Conservation (phyloP, 2,797 vertebrate genomes). For the Clamator glandarius region DNA sequence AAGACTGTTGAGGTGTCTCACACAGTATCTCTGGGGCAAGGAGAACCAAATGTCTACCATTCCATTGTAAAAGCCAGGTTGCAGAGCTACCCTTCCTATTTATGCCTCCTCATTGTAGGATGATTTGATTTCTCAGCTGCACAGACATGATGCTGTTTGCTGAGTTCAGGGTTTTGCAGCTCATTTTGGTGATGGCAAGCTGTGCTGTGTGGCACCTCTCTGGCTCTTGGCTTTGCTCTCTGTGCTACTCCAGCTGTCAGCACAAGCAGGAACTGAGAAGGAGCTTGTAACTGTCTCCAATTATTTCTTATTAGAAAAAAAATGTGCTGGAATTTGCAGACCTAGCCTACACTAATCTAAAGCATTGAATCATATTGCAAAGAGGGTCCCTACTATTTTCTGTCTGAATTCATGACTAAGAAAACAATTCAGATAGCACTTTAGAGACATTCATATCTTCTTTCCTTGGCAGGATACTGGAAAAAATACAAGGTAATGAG, state of each 20-base stretch:
- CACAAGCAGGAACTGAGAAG: background rate
- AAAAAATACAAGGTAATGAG: background rate
- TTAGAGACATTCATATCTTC: background rate
- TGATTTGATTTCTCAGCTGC: background rate
- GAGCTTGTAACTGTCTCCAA: background rate
- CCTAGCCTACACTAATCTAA: background rate
- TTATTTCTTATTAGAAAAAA: background rate
- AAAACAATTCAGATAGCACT: background rate
- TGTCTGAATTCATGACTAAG: background rate
- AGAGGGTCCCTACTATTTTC: background rate
- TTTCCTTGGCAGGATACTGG: background rate
- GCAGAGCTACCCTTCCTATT: background rate
- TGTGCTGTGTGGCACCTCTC: background rate
- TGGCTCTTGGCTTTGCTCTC: background rate
- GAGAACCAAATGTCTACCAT: background rate
- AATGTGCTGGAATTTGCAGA: background rate
- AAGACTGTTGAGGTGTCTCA: background rate
- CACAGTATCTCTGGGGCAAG: background rate
- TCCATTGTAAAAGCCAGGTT: background rate
- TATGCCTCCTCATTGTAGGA: background rate
- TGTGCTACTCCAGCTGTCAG: background rate
- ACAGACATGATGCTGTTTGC: background rate
- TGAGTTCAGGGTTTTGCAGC: background rate
- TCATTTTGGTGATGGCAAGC: background rate
- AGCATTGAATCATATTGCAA: background rate